Percentiles rank a stretch among this genome's conserved stretches.
Conservation (phyloP, 2,888 invertebrate genomes). For the Apoderus coryli region DNA sequence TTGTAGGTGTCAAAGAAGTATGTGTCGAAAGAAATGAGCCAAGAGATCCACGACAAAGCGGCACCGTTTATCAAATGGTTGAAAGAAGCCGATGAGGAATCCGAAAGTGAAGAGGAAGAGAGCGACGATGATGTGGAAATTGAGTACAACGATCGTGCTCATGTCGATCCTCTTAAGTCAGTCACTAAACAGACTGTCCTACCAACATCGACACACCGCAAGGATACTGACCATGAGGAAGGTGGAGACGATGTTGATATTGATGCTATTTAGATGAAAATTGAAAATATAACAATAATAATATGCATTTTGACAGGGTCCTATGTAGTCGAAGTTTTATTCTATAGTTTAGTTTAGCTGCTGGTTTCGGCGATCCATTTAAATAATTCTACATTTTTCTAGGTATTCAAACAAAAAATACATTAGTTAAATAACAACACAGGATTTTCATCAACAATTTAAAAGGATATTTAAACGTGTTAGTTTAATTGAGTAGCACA, state of each 20-base stretch:
- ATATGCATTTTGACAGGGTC: too few species aligned
- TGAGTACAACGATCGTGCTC: conserved; percentile 80
- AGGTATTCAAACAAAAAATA: too few species aligned
- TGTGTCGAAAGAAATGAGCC: conserved; percentile 77
- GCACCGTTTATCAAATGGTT: conserved; percentile 94
- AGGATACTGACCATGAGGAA: conserved; percentile 47
- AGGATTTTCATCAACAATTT: too few species aligned
- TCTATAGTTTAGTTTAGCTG: too few species aligned
- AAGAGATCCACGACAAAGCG: conserved; percentile 84
- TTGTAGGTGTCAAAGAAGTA: conserved; percentile 65
- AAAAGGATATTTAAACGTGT: too few species aligned
- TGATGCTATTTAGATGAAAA: conserved; percentile 88
- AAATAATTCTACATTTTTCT: too few species aligned
- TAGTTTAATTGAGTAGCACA: too few species aligned
- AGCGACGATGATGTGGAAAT: conserved; percentile 59
- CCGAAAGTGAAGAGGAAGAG: conserved; percentile 61
- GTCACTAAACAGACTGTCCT: conserved; percentile 29
- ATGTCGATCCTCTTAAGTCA: conserved; percentile 56
- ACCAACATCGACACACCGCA: conserved; percentile 31
- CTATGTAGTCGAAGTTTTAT: too few species aligned
- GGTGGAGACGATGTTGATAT: conserved; percentile 79
- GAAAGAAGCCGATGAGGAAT: conserved; percentile 91
- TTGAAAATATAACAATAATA: too few species aligned
- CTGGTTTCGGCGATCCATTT: too few species aligned
- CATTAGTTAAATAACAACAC: too few species aligned